A percentile compares a stretch with the other conserved stretches of the same genome.
phyloP scores from a whole-genome alignment of 2,888 invertebrate genomes.

The Sarcophaga caerulescens region DNA sequence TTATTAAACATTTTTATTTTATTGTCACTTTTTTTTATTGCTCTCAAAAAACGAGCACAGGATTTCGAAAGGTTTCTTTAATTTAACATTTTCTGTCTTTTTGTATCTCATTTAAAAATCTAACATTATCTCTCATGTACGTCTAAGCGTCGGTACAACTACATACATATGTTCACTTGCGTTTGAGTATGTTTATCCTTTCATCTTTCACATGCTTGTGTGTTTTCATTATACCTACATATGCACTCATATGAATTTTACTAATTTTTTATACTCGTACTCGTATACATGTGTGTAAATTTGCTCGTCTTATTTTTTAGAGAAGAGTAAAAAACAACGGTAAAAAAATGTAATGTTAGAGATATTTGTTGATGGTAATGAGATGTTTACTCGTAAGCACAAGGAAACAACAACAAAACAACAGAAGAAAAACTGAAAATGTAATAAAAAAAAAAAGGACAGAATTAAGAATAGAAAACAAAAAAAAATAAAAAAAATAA shows the following conservation, averaged over 20 bases:
- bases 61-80: too few species aligned
- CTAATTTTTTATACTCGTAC: not conserved
- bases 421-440: not conserved
- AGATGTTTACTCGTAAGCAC: conserved; percentile 1
- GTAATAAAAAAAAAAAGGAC: not conserved
- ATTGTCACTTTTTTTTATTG: too few species aligned
- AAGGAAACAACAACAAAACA: not conserved
- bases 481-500: not conserved
- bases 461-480: not conserved
- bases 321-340: not conserved
- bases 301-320: not conserved
- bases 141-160: not conserved
- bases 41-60: too few species aligned
- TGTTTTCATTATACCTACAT: not conserved
- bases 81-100: too few species aligned
- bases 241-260: not conserved
- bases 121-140: not conserved
- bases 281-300: not conserved
- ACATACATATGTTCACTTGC: not conserved
- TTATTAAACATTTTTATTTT: too few species aligned
- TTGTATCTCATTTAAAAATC: too few species aligned
- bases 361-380: too few species aligned
- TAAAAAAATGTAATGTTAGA: not conserved
- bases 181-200: not conserved
- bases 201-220: not conserved